Evolutionary conservation across 2,113 vertebrate genomes (phyloP).

Genomic region (Ceyx melanurus): DNA sequence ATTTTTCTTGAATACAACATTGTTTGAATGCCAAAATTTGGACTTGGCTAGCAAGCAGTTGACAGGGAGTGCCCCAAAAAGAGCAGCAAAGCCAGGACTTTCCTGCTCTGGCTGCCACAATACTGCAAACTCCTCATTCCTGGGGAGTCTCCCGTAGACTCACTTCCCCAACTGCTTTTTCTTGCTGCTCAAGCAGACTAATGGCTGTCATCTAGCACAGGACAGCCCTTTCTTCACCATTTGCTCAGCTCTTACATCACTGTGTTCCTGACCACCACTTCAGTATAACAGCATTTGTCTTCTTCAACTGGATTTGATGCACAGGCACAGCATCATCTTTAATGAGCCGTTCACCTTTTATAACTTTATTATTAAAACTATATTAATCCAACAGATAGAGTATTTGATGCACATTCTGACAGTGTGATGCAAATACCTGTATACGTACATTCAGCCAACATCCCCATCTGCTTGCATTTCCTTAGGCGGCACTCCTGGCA

Average conservation of each 20-base stretch:
- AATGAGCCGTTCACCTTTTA: neutral
- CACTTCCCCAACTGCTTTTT: neutral
- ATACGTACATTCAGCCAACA: slow-evolving; percentile 98
- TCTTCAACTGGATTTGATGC: neutral
- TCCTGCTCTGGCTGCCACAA: neutral
- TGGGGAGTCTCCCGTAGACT: neutral
- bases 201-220: neutral
- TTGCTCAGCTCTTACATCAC: neutral
- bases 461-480: slow-evolving; percentile 98
- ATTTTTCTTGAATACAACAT: neutral
- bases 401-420: neutral
- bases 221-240: neutral
- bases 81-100: neutral
- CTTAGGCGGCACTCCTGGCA: slow-evolving; percentile 95
- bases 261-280: neutral
- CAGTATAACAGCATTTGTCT: neutral
- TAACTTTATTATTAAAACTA: neutral
- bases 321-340: neutral
- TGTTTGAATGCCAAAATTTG: neutral
- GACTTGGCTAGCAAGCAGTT: neutral
- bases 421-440: slow-evolving; percentile 70
- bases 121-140: neutral
- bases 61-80: neutral
- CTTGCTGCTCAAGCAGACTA: neutral
- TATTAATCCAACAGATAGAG: neutral